Percentiles rank a stretch among this genome's conserved stretches.
Conservation (phyloP, 30 jellyfish, hydroid and myxozoan genomes). For the Catostylus mosaicus region DNA sequence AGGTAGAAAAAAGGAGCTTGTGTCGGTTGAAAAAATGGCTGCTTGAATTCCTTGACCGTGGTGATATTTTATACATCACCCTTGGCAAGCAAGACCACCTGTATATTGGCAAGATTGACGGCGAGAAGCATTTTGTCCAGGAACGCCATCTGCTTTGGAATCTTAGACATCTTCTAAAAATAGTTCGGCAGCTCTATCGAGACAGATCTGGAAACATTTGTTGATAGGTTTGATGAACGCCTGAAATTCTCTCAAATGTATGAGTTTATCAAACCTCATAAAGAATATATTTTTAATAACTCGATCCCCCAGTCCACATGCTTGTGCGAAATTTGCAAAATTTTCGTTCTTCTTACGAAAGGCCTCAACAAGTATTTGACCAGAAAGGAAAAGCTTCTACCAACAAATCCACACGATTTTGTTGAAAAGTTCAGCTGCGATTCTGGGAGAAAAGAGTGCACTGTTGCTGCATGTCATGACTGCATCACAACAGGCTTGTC, state of each 20-base stretch:
- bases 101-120: conserved; percentile 32
- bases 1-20: not conserved
- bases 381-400: not conserved
- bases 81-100: not conserved
- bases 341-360: conserved; percentile 18
- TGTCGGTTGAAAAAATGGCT: conserved; percentile 32
- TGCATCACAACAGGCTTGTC: conserved; percentile 20
- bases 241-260: too few relatives aligned
- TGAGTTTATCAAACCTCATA: too few relatives aligned
- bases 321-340: conserved; percentile 53
- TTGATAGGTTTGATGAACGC: too few relatives aligned
- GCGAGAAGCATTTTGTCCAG: conserved; percentile 20
- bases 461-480: conserved; percentile 1
- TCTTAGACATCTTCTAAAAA: conserved; percentile 46
- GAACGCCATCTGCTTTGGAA: conserved; percentile 41
- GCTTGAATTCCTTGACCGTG: conserved; percentile 8
- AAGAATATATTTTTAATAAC: too few relatives aligned
- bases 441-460: conserved; percentile 5
- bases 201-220: too few relatives aligned
- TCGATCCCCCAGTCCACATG: conserved; percentile 51
- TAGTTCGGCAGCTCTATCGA: too few relatives aligned
- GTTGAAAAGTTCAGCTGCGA: conserved; percentile 19
- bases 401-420: conserved; percentile 6
- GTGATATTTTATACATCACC: not conserved
- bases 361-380: conserved; percentile 8